Base-by-base conservation (phyloP, 1,140 invertebrate species). In the roundworm (Caenorhabditis elegans) region DNA sequence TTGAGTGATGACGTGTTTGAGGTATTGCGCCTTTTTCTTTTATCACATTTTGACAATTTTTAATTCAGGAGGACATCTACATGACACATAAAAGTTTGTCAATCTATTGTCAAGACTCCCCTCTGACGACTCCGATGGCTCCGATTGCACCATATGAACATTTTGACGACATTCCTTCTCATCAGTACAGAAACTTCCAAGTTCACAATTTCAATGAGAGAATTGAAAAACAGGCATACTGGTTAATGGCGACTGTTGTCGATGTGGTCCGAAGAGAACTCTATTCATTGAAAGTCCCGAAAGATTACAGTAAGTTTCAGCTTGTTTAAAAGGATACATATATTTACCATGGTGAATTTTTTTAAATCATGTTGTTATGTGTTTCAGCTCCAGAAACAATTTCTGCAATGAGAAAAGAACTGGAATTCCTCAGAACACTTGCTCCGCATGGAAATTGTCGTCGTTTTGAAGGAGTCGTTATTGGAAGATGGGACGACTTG, bases 1-100 rank as follows among this genome's bases (percentile, higher is more conserved):
- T 39, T 70, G 34, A 70, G 60, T 22, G 60, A 70, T 39, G 60
- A 70, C 6, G 60, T 70, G 6, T 70, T 70, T 31, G 60, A 70
- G 34, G 55, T 65, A 6, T n/a, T n/a, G n/a, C n/a, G n/a, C 28
- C 22, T 34, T 65, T 28, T 65, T 24, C n/a, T 3, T 10, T 15
- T 17, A 1, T n/a, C 22, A 19, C 3, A 24, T 17, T 17, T 2
- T 60, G 53, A 24, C 17, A 2, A 0, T 31, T 31, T 19, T 34
- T n/a, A 15, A 17, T 65, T 65, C 28, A 65, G 55, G 60, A 70
- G 43, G 60, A 70, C n/a, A 70, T 70, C 34, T 70, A 28, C 31
- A 31, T 39, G 13, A 39, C 60, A 24, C 22, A 31, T 11, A 15
- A 19, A 13, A 39, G n/a, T n/a, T 15, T 26, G 11, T 19, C 60